Conservation (phyloP, 2,888 invertebrate genomes). For the Lepidocyrtoides sp. region DNA sequence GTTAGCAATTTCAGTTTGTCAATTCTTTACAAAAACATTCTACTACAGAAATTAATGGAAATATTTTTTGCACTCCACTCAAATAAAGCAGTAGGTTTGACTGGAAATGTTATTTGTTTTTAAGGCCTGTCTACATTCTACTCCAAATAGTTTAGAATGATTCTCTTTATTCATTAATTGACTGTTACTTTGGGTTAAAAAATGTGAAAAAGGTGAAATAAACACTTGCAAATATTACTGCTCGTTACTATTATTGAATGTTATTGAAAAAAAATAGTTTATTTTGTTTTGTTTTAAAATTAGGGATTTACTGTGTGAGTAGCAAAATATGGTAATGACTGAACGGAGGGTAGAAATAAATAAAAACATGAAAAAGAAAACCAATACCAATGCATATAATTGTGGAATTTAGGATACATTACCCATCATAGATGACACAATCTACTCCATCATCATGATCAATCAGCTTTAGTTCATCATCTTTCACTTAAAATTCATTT, state of each 20-base stretch:
- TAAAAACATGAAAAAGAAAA: conserved; percentile 27
- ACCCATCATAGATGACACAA: conserved; percentile 74
- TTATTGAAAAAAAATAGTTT: too few species aligned
- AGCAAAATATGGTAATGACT: background rate
- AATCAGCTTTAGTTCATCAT: conserved; percentile 87
- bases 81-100: too few species aligned
- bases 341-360: conserved; percentile 2
- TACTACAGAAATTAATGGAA: background rate
- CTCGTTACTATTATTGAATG: background rate
- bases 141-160: too few species aligned
- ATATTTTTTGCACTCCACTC: conserved; percentile 8
- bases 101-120: too few species aligned
- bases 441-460: conserved; percentile 71
- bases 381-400: conserved; percentile 38
- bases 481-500: conserved; percentile 51
- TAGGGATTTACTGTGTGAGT: background rate
- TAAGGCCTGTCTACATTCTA: too few species aligned
- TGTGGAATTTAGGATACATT: conserved; percentile 67
- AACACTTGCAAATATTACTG: background rate
- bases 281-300: background rate
- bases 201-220: too few species aligned
- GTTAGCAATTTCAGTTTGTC: background rate
- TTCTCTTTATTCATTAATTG: too few species aligned
- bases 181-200: too few species aligned
- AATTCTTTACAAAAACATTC: background rate